Percentiles rank a stretch among this genome's conserved stretches.
phyloP scores from a whole-genome alignment of 2,113 vertebrate genomes.

The Hassar affinis region DNA sequence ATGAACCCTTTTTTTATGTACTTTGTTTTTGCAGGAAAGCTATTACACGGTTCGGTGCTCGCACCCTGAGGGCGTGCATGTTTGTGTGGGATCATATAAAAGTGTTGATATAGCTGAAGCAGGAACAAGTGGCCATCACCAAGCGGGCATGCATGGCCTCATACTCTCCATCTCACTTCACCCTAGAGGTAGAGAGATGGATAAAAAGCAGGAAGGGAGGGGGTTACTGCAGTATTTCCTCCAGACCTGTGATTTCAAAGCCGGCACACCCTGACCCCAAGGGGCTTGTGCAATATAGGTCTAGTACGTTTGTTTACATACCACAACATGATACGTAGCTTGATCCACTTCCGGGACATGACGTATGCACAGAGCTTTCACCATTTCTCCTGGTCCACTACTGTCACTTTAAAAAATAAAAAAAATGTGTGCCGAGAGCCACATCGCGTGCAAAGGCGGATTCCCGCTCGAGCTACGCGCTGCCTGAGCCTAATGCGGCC shows the following conservation, averaged over 20 bases:
- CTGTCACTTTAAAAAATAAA: conserved; percentile 83
- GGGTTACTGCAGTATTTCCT: conserved; percentile 12
- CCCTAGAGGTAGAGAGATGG: conserved; percentile 28
- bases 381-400: conserved; percentile 46
- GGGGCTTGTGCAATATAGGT: conserved; percentile 76
- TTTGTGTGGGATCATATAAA: conserved; percentile 53
- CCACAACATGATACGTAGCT: conserved; percentile 77
- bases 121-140: conserved; percentile 52
- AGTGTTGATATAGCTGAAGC: conserved; percentile 54
- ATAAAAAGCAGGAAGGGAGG: conserved; percentile 36
- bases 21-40: background rate
- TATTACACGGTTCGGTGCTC: conserved; percentile 26
- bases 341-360: conserved; percentile 78
- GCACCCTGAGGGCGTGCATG: conserved; percentile 44
- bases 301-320: conserved; percentile 89
- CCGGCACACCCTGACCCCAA: conserved; percentile 68
- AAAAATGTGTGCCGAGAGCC: conserved; percentile 70
- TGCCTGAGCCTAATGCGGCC: conserved; percentile 84
- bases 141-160: conserved; percentile 43
- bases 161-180: conserved; percentile 15
- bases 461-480: conserved; percentile 77
- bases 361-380: conserved; percentile 75
- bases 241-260: conserved; percentile 40
- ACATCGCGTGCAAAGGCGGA: conserved; percentile 92
- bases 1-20: background rate